A percentile compares a stretch with the other conserved stretches of the same genome.
These are phyloP conservation scores for Hyperoodon ampullatus DNA, from an alignment of 2,113 vertebrate genomes.

Conservation along the genomic window DNA sequence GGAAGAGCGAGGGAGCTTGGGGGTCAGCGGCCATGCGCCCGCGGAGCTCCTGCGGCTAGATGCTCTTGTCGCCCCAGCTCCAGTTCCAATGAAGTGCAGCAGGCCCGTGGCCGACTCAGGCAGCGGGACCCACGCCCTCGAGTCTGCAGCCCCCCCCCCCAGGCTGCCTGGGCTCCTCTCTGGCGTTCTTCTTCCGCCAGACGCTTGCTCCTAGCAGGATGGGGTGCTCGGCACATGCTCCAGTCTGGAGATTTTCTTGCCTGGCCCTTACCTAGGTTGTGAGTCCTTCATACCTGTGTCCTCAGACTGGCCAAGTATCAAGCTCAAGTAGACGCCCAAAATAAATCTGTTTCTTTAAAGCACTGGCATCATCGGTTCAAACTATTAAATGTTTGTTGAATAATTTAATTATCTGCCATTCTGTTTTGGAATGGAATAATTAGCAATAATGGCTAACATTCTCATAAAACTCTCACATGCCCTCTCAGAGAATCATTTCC, in stretches of 20 bases:
- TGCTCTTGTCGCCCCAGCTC: neutral
- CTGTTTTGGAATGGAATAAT: neutral
- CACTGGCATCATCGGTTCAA: neutral
- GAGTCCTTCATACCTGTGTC: accelerated
- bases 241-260: neutral
- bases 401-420: neutral
- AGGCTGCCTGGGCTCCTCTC: neutral
- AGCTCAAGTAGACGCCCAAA: neutral
- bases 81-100: neutral
- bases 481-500: neutral
- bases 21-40: neutral
- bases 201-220: accelerated
- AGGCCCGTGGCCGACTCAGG: neutral
- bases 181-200: neutral
- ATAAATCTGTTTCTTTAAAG: neutral
- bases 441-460: neutral
- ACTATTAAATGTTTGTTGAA: neutral
- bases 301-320: neutral
- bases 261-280: neutral
- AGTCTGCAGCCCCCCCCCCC: neutral
- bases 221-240: accelerated
- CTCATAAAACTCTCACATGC: neutral
- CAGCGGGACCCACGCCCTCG: neutral
- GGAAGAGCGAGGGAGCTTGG: neutral
- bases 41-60: neutral